Percentiles rank a stretch among this genome's conserved stretches.
These are phyloP conservation scores for Lethenteron camtschaticum DNA, from an alignment of 2,113 vertebrate genomes.

Conservation along the genomic window DNA sequence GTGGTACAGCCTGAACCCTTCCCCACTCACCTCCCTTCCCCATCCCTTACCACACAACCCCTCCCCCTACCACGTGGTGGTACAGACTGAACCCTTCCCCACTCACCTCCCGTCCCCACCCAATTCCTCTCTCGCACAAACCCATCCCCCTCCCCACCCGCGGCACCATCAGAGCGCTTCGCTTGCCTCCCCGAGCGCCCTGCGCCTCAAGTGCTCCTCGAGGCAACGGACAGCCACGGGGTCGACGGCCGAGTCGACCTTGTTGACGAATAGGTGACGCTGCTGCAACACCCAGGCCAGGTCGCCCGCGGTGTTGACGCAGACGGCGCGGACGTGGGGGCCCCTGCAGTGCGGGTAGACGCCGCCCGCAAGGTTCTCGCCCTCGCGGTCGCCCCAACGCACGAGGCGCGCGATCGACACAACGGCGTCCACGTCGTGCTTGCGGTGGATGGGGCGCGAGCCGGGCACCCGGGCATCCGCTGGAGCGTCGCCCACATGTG, in stretches of 20 bases:
- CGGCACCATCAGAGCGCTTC: no score
- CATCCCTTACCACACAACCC: no score
- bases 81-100: no score
- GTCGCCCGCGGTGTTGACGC: conserved; percentile 53
- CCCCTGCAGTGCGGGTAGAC: conserved; percentile 47
- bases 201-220: conserved; percentile 46
- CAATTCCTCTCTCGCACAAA: no score
- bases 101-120: no score
- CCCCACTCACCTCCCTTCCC: no score
- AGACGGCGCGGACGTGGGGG: conserved; percentile 34
- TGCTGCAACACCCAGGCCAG: conserved; percentile 38
- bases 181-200: conserved; percentile 16
- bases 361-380: conserved; percentile 22
- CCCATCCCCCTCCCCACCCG: no score
- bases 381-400: conserved; percentile 52
- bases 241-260: conserved; percentile 47
- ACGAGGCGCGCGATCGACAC: conserved; percentile 42
- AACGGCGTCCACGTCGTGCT: conserved; percentile 47
- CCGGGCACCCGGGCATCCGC: conserved; percentile 44
- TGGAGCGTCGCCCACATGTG: conserved; percentile 68
- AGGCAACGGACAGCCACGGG: conserved; percentile 42
- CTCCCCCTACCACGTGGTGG: no score
- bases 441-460: conserved; percentile 24
- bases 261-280: conserved; percentile 68
- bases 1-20: no score